A percentile compares a stretch with the other conserved stretches of the same genome.
Conservation (phyloP, 2,113 vertebrate species). For the Phylloscopus whistleri region DNA sequence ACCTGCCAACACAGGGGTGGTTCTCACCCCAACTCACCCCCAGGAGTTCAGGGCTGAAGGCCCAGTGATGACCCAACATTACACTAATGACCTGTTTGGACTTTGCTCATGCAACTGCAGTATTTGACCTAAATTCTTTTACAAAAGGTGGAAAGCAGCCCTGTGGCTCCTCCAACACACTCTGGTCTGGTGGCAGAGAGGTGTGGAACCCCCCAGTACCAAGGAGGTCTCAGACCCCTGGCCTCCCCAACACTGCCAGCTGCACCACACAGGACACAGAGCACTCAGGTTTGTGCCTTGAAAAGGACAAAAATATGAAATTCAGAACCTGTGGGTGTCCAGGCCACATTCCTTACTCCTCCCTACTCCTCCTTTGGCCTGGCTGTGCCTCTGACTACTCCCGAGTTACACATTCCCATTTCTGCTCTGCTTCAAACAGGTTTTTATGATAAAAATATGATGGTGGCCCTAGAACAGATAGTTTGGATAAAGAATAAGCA, state of each 20-base stretch:
- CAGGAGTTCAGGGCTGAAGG: not conserved
- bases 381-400: not conserved
- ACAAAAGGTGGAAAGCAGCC: not conserved
- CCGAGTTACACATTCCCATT: not conserved
- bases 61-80: not conserved
- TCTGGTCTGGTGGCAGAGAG: not conserved
- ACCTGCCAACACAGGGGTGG: accelerated
- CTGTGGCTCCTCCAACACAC: not conserved
- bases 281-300: not conserved
- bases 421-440: not conserved
- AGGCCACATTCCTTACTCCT: not conserved
- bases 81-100: not conserved
- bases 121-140: not conserved
- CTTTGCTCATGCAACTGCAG: not conserved
- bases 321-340: not conserved
- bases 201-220: accelerated
- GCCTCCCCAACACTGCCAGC: not conserved
- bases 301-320: not conserved
- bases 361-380: not conserved
- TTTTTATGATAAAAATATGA: not conserved
- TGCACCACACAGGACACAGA: not conserved
- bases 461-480: not conserved
- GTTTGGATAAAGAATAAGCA: not conserved
- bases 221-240: accelerated
- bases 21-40: not conserved